These are phyloP conservation scores for Odontesthes bonariensis DNA, from an alignment of 2,113 vertebrate species.

Conservation along the genomic window DNA sequence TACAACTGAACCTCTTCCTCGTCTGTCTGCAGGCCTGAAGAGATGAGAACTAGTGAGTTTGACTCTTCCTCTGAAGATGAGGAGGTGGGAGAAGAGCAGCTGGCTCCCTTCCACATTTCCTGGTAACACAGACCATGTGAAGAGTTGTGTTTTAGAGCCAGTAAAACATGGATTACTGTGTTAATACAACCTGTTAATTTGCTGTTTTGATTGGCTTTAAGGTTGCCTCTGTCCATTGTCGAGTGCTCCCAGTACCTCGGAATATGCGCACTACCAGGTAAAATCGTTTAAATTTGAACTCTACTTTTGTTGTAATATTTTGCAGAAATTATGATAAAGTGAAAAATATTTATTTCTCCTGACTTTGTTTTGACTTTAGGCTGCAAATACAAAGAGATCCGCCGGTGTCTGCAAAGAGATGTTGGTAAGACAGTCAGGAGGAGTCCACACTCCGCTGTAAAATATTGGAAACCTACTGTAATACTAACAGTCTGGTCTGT, in stretches of 20 bases:
- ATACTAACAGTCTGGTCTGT: too few species aligned
- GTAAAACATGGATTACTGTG: neutral
- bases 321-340: neutral
- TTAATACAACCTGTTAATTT: too few species aligned
- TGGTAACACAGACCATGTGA: slow-evolving; percentile 77
- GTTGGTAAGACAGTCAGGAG: slow-evolving; percentile 78
- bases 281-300: neutral
- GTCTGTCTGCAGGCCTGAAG: slow-evolving; percentile 12
- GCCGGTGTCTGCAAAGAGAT: slow-evolving; percentile 89
- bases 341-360: neutral
- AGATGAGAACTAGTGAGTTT: slow-evolving; percentile 81
- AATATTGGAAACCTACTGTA: too few species aligned
- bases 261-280: slow-evolving; percentile 91
- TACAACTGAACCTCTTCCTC: neutral
- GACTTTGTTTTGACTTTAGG: slow-evolving; percentile 72
- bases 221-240: slow-evolving; percentile 86
- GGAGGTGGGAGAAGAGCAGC: slow-evolving; percentile 77
- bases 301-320: neutral
- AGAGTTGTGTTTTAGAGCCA: neutral
- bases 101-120: slow-evolving; percentile 85
- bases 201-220: slow-evolving; percentile 47
- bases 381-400: slow-evolving; percentile 90
- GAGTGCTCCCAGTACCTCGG: slow-evolving; percentile 86
- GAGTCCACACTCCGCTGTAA: too few species aligned
- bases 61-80: slow-evolving; percentile 93